Conservation (phyloP, 35 echinoderm and acorn worm species). For the Diadema setosum region DNA sequence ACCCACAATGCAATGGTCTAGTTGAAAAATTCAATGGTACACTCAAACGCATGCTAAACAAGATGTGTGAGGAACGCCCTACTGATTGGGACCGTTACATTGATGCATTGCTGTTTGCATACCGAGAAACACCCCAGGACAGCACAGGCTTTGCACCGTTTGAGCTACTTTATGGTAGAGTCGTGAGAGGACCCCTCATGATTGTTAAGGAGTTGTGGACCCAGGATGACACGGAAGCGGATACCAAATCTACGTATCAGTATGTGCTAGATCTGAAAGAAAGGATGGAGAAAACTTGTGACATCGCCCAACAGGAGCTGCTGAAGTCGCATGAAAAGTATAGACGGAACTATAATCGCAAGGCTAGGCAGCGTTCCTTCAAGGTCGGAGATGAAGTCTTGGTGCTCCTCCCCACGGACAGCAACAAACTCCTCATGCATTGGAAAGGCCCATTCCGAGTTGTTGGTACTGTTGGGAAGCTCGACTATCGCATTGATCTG, state of each 20-base stretch:
- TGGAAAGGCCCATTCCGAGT: constrained; percentile 52
- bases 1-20: too few species aligned
- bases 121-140: constrained; percentile 21
- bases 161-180: constrained; percentile 61
- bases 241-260: constrained; percentile 47
- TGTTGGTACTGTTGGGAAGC: neutral
- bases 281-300: constrained; percentile 39
- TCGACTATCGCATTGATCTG: constrained; percentile 59
- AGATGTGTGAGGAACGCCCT: too few species aligned
- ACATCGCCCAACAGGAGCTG: constrained; percentile 24
- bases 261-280: constrained; percentile 43
- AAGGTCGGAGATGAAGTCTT: constrained; percentile 57
- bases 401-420: constrained; percentile 41
- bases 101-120: constrained; percentile 39
- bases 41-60: too few species aligned
- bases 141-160: constrained; percentile 66
- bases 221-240: neutral
- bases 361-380: constrained; percentile 19
- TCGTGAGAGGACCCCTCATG: constrained; percentile 53
- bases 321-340: constrained; percentile 7
- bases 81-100: constrained; percentile 63
- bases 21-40: too few species aligned
- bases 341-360: constrained; percentile 15
- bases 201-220: constrained; percentile 50
- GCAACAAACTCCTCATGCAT: constrained; percentile 72